A percentile compares a stretch with the other conserved stretches of the same genome.
Evolutionary conservation across 2,888 invertebrate genomes (phyloP).

Genomic region (Maniola hyperantus): DNA sequence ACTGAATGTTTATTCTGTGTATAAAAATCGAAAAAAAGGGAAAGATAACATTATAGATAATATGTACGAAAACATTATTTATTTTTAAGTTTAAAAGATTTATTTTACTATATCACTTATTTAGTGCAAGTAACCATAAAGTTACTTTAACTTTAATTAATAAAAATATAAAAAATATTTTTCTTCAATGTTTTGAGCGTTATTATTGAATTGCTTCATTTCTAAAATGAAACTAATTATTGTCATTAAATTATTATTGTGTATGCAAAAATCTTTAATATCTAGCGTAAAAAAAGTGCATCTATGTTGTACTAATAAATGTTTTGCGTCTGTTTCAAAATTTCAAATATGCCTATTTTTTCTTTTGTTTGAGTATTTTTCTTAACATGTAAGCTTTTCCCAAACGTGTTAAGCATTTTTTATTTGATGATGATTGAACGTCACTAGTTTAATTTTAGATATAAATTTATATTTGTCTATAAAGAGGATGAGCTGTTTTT

Average conservation of each 20-base stretch:
- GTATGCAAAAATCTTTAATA: neutral
- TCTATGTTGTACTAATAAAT: neutral
- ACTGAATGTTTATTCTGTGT: slow-evolving; percentile 23
- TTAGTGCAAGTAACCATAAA: slow-evolving; percentile 14
- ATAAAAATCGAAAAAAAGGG: slow-evolving; percentile 15
- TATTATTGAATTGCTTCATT: slow-evolving; percentile 8
- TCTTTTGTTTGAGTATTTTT: neutral
- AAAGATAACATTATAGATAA: slow-evolving; percentile 2
- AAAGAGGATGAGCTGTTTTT: neutral
- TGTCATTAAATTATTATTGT: neutral
- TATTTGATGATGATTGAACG: neutral
- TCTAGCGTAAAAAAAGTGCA: neutral
- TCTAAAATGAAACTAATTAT: slow-evolving; percentile 16
- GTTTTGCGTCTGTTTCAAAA: neutral
- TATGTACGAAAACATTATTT: slow-evolving; percentile 32
- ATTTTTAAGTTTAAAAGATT: slow-evolving; percentile 34
- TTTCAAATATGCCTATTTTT: neutral
- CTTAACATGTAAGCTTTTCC: neutral
- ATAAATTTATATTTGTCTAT: neutral
- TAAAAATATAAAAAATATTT: slow-evolving; percentile 3
- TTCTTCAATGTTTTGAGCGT: slow-evolving; percentile 9
- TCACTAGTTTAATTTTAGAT: slow-evolving; percentile 17
- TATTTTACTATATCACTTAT: slow-evolving; percentile 28
- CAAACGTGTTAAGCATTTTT: neutral
- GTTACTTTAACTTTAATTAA: neutral